A percentile compares a stretch with the other conserved stretches of the same genome.
Evolutionary conservation across 2,113 vertebrate genomes (phyloP).

Genomic region (Hylia prasina): DNA sequence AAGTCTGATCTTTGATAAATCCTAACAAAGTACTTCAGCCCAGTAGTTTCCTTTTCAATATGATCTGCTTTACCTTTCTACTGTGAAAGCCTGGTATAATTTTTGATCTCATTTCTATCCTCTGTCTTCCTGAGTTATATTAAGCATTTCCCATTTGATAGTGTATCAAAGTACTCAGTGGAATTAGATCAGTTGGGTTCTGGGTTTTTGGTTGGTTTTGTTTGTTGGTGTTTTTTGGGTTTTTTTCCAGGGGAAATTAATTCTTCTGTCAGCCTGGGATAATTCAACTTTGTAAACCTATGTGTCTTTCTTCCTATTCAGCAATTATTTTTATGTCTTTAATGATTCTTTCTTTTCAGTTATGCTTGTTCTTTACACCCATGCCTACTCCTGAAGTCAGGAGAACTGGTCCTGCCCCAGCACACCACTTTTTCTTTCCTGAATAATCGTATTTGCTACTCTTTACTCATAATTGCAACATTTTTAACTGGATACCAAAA

Average conservation of each 20-base stretch:
- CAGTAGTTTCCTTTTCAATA: not conserved
- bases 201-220: not conserved
- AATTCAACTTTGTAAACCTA: not conserved
- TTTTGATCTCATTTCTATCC: not conserved
- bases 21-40: not conserved
- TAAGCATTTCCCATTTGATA: not conserved
- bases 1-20: not conserved
- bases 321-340: not conserved
- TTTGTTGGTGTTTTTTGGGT: not conserved
- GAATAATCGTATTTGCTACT: not conserved
- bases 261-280: not conserved
- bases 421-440: not conserved
- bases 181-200: not conserved
- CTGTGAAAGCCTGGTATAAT: not conserved
- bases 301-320: not conserved
- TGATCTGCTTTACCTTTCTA: not conserved
- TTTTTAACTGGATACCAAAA: not conserved
- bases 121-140: not conserved
- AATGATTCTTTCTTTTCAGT: not conserved
- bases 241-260: not conserved
- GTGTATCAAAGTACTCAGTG: not conserved
- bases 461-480: not conserved
- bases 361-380: not conserved
- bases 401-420: not conserved
- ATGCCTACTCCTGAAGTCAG: not conserved